Conservation (phyloP, 2,113 vertebrate genomes). For the Ceyx margarethae region DNA sequence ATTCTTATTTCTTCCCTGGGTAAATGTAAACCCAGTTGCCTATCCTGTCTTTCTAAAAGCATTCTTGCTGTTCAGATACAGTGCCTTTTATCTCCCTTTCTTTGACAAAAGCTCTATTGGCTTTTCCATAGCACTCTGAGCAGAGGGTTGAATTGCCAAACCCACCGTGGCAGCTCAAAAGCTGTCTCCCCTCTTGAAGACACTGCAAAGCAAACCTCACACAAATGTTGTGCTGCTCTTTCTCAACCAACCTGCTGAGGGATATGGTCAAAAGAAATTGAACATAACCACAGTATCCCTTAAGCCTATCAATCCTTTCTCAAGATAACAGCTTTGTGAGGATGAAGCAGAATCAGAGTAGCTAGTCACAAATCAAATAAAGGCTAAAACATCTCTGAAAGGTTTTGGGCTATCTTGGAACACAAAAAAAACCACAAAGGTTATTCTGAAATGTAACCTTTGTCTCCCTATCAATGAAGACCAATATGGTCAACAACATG, state of each 20-base stretch:
- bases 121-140: not conserved
- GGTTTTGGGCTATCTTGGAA: not conserved
- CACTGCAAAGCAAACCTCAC: not conserved
- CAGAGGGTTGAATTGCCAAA: not conserved
- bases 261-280: not conserved
- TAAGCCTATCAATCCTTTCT: not conserved
- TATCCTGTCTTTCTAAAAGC: not conserved
- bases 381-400: not conserved
- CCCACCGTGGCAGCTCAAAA: not conserved
- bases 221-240: not conserved
- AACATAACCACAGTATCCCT: not conserved
- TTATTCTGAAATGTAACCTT: not conserved
- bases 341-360: not conserved
- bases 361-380: not conserved
- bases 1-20: not conserved
- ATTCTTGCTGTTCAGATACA: not conserved
- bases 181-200: not conserved
- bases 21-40: not conserved
- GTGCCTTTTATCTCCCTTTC: not conserved
- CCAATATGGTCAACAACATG: not conserved
- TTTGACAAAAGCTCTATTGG: not conserved
- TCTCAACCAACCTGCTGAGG: not conserved
- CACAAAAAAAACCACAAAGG: not conserved
- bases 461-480: not conserved
- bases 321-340: not conserved